A percentile compares a stretch with the other conserved stretches of the same genome.
Conservation (phyloP, 2,888 invertebrate species). For the Peribatodes rhomboidaria region DNA sequence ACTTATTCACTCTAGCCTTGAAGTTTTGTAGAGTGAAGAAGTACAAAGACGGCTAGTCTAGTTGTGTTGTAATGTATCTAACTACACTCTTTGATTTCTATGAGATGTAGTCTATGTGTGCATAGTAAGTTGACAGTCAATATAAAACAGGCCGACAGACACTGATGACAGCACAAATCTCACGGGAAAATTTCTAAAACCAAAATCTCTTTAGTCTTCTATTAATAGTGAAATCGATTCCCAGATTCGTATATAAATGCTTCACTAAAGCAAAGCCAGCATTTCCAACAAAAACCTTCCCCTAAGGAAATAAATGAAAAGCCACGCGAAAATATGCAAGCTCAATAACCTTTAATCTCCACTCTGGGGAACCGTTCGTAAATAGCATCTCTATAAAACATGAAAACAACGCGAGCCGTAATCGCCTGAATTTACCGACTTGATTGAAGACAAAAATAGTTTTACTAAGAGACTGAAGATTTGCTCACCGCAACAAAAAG, state of each 20-base stretch:
- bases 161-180: too few species aligned
- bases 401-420: conserved; percentile 13
- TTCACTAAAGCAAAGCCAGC: conserved; percentile 4
- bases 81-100: too few species aligned
- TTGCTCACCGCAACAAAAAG: conserved; percentile 1
- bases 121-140: too few species aligned
- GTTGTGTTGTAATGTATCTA: too few species aligned
- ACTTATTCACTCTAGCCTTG: too few species aligned
- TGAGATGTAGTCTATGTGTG: too few species aligned
- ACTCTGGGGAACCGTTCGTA: conserved; percentile 13
- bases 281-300: conserved; percentile 5
- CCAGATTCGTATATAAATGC: conserved; percentile 5
- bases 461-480: not conserved
- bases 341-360: conserved; percentile 18
- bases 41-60: too few species aligned
- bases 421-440: conserved; percentile 20
- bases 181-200: not conserved
- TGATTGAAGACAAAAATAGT: conserved; percentile 22
- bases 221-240: not conserved
- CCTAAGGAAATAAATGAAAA: conserved; percentile 14
- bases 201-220: not conserved
- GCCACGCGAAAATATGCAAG: conserved; percentile 4
- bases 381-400: conserved; percentile 8
- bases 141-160: too few species aligned
- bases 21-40: too few species aligned